phyloP scores from a whole-genome alignment of 2,113 vertebrate species.

The Athene noctua region DNA sequence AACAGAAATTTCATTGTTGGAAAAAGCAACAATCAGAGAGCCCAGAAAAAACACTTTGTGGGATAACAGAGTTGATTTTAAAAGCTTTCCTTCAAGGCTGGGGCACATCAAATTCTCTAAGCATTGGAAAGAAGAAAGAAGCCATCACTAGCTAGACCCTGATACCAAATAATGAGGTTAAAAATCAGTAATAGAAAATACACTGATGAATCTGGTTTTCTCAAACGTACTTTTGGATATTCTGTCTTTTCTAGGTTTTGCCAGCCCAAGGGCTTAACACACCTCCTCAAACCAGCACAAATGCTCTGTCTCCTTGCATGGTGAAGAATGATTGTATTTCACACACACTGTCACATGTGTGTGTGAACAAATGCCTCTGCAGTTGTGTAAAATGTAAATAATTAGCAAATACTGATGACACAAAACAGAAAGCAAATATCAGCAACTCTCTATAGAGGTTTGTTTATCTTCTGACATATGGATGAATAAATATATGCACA shows the following conservation, averaged over 20 bases:
- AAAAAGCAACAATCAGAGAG: not conserved
- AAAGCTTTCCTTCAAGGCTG: not conserved
- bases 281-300: not conserved
- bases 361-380: not conserved
- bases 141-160: not conserved
- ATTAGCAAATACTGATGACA: not conserved
- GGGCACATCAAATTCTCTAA: not conserved
- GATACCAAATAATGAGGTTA: not conserved
- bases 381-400: not conserved
- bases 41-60: not conserved
- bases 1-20: not conserved
- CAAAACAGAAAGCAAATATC: not conserved
- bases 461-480: not conserved
- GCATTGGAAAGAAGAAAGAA: not conserved
- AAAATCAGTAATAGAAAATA: not conserved
- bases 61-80: not conserved
- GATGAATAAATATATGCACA: not conserved
- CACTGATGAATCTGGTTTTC: not conserved
- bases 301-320: not conserved
- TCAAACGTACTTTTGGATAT: not conserved
- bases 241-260: not conserved
- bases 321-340: not conserved
- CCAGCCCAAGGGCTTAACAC: not conserved
- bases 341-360: not conserved
- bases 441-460: not conserved